Evolutionary conservation across 2,888 invertebrate genomes (phyloP).

Genomic region (Polydrusus cervinus): DNA sequence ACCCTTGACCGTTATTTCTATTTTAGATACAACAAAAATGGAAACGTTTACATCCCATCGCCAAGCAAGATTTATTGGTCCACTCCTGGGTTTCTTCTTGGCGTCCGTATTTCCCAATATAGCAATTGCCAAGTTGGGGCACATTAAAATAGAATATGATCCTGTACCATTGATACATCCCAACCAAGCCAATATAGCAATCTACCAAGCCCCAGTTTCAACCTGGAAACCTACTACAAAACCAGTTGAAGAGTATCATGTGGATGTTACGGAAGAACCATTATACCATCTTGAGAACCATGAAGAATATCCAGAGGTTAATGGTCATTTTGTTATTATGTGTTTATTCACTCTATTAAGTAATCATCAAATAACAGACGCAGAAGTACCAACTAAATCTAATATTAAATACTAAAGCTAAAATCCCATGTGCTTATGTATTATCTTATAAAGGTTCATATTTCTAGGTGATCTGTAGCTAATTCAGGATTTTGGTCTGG

Average conservation of each 20-base stretch:
- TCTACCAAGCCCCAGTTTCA: conserved; percentile 20
- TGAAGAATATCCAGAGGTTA: conserved; percentile 16
- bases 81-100: conserved; percentile 41
- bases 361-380: too few species aligned
- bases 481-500: too few species aligned
- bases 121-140: conserved; percentile 37
- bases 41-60: conserved; percentile 29
- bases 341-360: too few species aligned
- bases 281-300: conserved; percentile 12
- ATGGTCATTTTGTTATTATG: background rate
- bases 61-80: conserved; percentile 43
- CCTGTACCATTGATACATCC: conserved; percentile 26
- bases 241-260: conserved; percentile 7
- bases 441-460: too few species aligned
- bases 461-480: too few species aligned
- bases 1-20: background rate
- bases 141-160: conserved; percentile 48
- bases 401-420: too few species aligned
- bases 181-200: conserved; percentile 4
- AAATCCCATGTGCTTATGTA: too few species aligned
- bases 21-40: conserved; percentile 38
- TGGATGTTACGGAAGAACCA: conserved; percentile 22
- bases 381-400: too few species aligned
- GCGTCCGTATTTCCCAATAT: conserved; percentile 45
- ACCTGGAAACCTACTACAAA: conserved; percentile 29